Evolutionary conservation across 2,113 vertebrate species (phyloP).

Genomic region (Speoplatyrhinus poulsoni): DNA sequence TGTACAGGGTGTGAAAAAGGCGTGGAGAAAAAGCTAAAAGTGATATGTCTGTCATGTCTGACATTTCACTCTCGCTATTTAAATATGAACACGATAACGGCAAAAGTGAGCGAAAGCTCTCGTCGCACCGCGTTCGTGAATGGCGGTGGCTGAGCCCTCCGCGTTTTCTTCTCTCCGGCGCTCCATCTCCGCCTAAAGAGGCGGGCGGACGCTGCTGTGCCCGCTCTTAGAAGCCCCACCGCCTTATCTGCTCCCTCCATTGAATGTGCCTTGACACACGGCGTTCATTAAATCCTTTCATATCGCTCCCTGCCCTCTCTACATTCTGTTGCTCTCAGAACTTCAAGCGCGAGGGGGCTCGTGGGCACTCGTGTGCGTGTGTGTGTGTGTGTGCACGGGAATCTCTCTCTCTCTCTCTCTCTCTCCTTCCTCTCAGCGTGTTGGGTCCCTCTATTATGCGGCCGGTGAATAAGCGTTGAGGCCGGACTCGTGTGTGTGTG

Average conservation of each 20-base stretch:
- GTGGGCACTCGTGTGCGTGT: constrained; percentile 4
- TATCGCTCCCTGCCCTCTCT: constrained; percentile 23
- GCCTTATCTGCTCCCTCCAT: constrained; percentile 57
- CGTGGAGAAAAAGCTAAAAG: constrained; percentile 16
- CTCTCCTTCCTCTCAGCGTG: too few relatives aligned
- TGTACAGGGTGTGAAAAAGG: constrained; percentile 11
- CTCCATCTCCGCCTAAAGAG: constrained; percentile 38
- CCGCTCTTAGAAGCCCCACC: constrained; percentile 47
- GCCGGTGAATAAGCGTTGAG: too few relatives aligned
- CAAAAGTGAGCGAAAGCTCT: constrained; percentile 5
- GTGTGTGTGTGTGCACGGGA: constrained; percentile 4
- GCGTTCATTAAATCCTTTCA: constrained; percentile 70
- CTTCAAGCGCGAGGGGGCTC: constrained; percentile 44
- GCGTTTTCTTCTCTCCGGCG: constrained; percentile 13
- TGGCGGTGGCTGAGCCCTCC: constrained; percentile 18
- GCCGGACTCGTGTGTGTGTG: constrained; percentile 4
- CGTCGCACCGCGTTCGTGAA: constrained; percentile 18
- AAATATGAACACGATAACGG: constrained; percentile 54
- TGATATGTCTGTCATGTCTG: constrained; percentile 49
- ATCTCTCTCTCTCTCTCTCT: too few relatives aligned
- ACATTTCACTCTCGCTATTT: constrained; percentile 53
- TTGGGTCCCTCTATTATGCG: too few relatives aligned
- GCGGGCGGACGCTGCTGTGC: constrained; percentile 32
- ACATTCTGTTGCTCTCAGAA: constrained; percentile 52
- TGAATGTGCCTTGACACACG: constrained; percentile 57